Percentiles rank a stretch among this genome's conserved stretches.
Evolutionary conservation across 2,797 vertebrate genomes (phyloP).

Genomic region (Nyctibius grandis): DNA sequence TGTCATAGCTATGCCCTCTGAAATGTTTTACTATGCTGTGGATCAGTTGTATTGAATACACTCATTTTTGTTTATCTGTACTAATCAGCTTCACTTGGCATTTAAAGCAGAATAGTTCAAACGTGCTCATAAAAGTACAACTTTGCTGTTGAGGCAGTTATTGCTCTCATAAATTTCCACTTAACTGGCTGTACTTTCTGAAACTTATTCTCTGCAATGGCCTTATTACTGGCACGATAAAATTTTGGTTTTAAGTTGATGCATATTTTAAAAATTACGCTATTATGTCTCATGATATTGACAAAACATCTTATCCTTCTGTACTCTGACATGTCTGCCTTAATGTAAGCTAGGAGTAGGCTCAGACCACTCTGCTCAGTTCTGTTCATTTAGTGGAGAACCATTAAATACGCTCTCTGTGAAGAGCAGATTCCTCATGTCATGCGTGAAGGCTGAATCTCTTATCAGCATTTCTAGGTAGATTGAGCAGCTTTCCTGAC

Average conservation of each 20-base stretch:
- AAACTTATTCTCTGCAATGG: not conserved
- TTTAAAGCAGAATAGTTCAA: constrained; percentile 1
- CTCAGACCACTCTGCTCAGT: not conserved
- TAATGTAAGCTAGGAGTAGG: not conserved
- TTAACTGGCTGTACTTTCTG: not conserved
- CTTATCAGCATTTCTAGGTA: not conserved
- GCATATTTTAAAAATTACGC: not conserved
- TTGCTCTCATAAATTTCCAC: not conserved
- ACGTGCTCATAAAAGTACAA: not conserved
- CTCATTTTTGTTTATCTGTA: not conserved
- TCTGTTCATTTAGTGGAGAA: not conserved
- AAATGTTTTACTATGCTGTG: not conserved
- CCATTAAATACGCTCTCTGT: not conserved
- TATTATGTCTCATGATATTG: not conserved
- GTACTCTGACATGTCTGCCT: not conserved
- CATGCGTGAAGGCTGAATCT: not conserved
- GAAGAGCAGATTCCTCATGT: not conserved
- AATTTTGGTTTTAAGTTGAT: not conserved
- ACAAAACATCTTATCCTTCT: not conserved
- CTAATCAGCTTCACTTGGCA: not conserved
- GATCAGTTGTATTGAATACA: not conserved
- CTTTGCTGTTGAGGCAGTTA: not conserved
- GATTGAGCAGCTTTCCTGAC: not conserved
- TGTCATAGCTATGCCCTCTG: not conserved
- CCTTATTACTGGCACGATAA: not conserved